Conservation (phyloP, 2,888 invertebrate genomes). For the Trichopria drosophilae region DNA sequence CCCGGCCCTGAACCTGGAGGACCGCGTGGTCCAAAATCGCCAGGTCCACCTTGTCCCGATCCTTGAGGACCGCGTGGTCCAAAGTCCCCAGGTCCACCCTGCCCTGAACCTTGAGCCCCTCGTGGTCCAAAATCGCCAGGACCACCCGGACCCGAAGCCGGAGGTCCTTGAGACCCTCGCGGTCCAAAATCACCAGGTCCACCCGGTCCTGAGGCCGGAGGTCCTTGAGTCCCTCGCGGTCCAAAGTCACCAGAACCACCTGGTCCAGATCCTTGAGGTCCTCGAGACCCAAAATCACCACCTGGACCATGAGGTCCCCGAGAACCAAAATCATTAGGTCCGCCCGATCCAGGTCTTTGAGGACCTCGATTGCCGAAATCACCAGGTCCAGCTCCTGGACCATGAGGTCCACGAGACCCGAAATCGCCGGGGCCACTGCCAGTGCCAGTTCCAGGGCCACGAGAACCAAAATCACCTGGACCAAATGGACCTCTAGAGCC, state of each 20-base stretch:
- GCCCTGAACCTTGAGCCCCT: conserved; percentile 23
- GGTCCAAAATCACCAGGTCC: conserved; percentile 24
- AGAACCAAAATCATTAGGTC: conserved; percentile 22
- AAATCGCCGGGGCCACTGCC: conserved; percentile 25
- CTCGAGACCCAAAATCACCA: conserved; percentile 28
- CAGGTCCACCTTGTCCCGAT: conserved; percentile 34
- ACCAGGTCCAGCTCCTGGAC: conserved; percentile 11
- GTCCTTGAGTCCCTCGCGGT: conserved; percentile 27
- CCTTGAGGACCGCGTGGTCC: conserved; percentile 5
- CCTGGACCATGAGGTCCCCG: conserved; percentile 26
- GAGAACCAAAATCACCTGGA: conserved; percentile 36
- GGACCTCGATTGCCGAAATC: conserved; percentile 21
- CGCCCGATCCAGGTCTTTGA: conserved; percentile 25
- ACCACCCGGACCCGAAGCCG: conserved; percentile 28
- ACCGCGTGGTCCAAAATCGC: conserved; percentile 28
- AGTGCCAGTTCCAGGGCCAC: conserved; percentile 19
- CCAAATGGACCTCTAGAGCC: conserved; percentile 28
- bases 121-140: conserved; percentile 27
- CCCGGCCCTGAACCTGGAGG: conserved; percentile 8
- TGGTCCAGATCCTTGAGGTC: conserved; percentile 29
- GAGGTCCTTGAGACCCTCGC: conserved; percentile 26
- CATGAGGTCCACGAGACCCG: conserved; percentile 27
- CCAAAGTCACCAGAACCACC: conserved; percentile 24
- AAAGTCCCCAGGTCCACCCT: conserved; percentile 30
- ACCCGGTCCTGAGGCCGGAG: conserved; percentile 28